Percentiles rank a stretch among this genome's conserved stretches.
Evolutionary conservation across 2,888 invertebrate genomes (phyloP).

Genomic region (Dimorphilus gyrociliatus): DNA sequence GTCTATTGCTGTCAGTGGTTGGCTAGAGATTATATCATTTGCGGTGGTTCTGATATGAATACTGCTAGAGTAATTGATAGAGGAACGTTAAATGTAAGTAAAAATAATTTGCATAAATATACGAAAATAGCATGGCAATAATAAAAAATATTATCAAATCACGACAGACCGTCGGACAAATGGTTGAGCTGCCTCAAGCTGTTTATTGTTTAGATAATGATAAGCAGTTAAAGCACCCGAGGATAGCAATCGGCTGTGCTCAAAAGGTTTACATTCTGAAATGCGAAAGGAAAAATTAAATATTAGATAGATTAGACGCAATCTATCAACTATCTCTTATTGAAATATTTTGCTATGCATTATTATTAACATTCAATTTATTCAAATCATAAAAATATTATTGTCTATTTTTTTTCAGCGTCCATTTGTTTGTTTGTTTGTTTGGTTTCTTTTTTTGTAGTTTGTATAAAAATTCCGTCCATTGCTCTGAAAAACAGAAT

Average conservation of each 20-base stretch:
- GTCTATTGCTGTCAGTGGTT: conserved; percentile 37
- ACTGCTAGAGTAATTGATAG: conserved; percentile 34
- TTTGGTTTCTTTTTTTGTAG: no score
- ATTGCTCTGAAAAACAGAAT: no score
- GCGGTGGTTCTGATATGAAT: conserved; percentile 33
- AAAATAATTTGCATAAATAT: not conserved
- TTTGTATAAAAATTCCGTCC: no score
- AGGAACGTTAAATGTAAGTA: conserved; percentile 34
- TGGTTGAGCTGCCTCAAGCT: conserved; percentile 28
- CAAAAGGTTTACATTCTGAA: conserved; percentile 17
- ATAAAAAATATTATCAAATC: no score
- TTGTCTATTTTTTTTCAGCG: no score
- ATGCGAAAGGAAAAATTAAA: conserved; percentile 9
- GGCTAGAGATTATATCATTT: conserved; percentile 32
- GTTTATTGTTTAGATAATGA: conserved; percentile 35
- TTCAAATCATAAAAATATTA: no score
- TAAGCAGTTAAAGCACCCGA: conserved; percentile 14
- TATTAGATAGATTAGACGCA: no score
- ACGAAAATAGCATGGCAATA: not conserved
- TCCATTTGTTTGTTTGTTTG: no score
- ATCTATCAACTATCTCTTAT: no score
- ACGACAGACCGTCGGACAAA: conserved; percentile 30
- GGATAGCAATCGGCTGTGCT: conserved; percentile 25
- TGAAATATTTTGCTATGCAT: no score
- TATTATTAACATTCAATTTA: no score